phyloP scores from a whole-genome alignment of 2,113 vertebrate genomes.

The Hystrix brachyura region DNA sequence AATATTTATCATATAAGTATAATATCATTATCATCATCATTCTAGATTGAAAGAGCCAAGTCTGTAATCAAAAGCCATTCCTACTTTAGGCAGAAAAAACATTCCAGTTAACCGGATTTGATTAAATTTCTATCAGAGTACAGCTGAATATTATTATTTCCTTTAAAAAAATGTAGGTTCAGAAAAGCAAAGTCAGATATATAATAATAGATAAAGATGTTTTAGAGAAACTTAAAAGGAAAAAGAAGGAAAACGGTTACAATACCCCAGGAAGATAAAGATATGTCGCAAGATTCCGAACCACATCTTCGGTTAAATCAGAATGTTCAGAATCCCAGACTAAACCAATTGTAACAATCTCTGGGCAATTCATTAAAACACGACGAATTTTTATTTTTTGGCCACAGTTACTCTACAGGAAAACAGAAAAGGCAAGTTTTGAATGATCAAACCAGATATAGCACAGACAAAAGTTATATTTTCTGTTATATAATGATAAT shows the following conservation, averaged over 20 bases:
- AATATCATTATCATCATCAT: not conserved
- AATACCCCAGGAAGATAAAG: slow-evolving; percentile 95
- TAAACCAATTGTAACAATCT: slow-evolving; percentile 97
- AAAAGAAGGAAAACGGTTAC: not conserved
- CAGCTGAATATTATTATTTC: not conserved
- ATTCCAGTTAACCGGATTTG: not conserved
- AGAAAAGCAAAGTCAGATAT: slow-evolving; percentile 5
- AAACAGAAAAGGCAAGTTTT: slow-evolving; percentile 22
- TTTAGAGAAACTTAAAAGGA: not conserved
- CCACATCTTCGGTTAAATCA: slow-evolving; percentile 95
- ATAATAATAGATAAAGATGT: accelerated
- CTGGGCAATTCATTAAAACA: slow-evolving; percentile 98
- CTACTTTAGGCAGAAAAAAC: not conserved
- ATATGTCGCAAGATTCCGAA: slow-evolving; percentile 93
- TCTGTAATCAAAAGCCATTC: not conserved
- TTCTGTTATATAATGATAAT: not conserved
- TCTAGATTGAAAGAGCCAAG: not conserved
- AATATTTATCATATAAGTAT: not conserved
- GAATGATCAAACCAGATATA: not conserved
- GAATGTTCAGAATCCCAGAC: slow-evolving; percentile 99
- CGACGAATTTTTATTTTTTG: slow-evolving; percentile 96
- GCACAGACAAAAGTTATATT: not conserved
- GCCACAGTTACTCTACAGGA: slow-evolving; percentile 95
- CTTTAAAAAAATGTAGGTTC: not conserved
- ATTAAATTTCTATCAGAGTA: not conserved